Evolutionary conservation across 2,888 invertebrate species (phyloP).

Genomic region (Ormyrus nitidulus): DNA sequence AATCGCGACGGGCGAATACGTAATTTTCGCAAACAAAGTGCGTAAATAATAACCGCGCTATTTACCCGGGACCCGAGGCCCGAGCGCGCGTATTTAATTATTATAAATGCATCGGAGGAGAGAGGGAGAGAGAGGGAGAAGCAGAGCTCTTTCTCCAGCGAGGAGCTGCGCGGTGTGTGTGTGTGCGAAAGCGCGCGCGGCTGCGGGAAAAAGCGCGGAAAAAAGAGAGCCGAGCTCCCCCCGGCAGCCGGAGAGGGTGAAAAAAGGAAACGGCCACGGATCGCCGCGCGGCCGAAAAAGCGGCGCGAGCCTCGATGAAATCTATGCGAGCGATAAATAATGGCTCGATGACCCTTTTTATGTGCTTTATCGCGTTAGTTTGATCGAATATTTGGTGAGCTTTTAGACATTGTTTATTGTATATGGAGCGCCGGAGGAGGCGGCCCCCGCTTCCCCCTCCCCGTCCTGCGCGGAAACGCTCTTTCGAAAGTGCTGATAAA

Average conservation of each 20-base stretch:
- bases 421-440: slow-evolving; percentile 21
- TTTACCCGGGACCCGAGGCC: slow-evolving; percentile 64
- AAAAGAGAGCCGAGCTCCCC: background rate
- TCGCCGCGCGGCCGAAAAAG: slow-evolving; percentile 37
- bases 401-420: slow-evolving; percentile 58
- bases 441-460: too few relatives aligned
- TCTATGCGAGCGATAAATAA: slow-evolving; percentile 56
- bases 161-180: background rate
- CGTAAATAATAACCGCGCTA: slow-evolving; percentile 74
- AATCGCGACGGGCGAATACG: slow-evolving; percentile 73
- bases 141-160: background rate
- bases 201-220: slow-evolving; percentile 16
- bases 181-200: background rate
- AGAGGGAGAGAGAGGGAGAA: slow-evolving; percentile 11
- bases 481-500: slow-evolving; percentile 51
- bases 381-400: slow-evolving; percentile 57
- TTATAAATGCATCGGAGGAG: slow-evolving; percentile 55
- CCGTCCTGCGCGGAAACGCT: background rate
- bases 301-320: slow-evolving; percentile 39
- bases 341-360: slow-evolving; percentile 55
- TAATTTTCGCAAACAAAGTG: slow-evolving; percentile 75
- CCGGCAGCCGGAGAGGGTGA: background rate
- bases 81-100: slow-evolving; percentile 57
- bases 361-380: slow-evolving; percentile 57
- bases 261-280: slow-evolving; percentile 20